Base-by-base conservation (phyloP, 1,140 invertebrate genomes). In the Halesus radiatus region DNA sequence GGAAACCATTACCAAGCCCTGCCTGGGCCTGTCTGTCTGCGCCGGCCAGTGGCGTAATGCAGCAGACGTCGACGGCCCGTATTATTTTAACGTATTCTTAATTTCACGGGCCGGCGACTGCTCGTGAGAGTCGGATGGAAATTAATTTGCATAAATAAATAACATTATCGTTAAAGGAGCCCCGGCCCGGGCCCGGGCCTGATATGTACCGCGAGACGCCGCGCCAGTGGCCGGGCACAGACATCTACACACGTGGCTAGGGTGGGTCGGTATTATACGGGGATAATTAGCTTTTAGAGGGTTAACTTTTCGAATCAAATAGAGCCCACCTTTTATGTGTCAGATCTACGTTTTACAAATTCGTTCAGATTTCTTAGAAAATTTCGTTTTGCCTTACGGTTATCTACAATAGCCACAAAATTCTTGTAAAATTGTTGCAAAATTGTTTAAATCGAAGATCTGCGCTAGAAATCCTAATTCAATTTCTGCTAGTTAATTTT, bases 81-180 rank as follows among this genome's bases (percentile, higher is more conserved):
- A 73, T 83, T 81, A 81, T 83, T 81, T 81, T 83, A 81, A 79
- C 80, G 82, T 79, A 80, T 83, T 81, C 82, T 83, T 81, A 83
- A 83, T 83, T 83, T 83, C 82, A 81, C 82, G 74, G 76, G 32
- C 62, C 76, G 72, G 76, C 72, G 77, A 64, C 10, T 54, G 18
- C 56, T 52, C 53, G 74, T 68, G 81, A 80, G 72, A 62, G 74
- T 70, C 56, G 79, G 79, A 77, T 73, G 77, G 76, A 83, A 83
- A 83, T 83, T 83, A 81, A 83, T 83, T 79, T 83, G 82, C 82
- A 83, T 83, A 83, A 83, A 83, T 83, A 83, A 83, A 83, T 83
- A 83, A 81, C 80, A 81, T 83, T 83, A 83, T 77, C 80, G 80
- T 78, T 60, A 26, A 56, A 78, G 58, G 72, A 53, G 64, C 76